Base-by-base conservation (phyloP, 2,113 vertebrate species). In the Colaptes auratus region DNA sequence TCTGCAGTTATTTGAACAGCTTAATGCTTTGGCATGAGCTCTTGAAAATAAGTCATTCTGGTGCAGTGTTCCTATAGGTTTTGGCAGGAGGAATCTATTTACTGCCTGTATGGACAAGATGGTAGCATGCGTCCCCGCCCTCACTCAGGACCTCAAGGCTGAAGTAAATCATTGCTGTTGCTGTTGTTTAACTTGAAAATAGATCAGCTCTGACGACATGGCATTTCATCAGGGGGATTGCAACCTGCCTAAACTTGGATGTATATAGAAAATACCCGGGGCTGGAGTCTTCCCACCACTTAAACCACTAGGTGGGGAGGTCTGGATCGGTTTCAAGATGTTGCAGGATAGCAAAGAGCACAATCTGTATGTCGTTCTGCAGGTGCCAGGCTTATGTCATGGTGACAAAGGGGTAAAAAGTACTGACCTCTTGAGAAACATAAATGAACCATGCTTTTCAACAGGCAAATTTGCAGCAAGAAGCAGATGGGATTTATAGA, bases 31-130 rank as follows among this genome's bases (percentile, higher is more conserved):
- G 81, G 48, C 88, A 88, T 11, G 19, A 78, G 58, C 56, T 55
- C 6, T 76, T 90, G 67, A 93, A 92, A 95, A 36, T 52, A 74
- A 95, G 19, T 55, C 81, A 88, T 83, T 86, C 35, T 55, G 12
- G 33, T 88, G 39, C 77, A 88, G 72, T 92, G 63, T 90, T 79
- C 42, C 55, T 65, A 52, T 10, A 71, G 59, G 25, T 70, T 80
- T 89, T 92, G 73, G 71, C 82, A 82, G 76, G 53, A 81, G 53
- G 6, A 56, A 39, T 44, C 15, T 27, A 72, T 81, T 74, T 70
- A 42, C 31, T 86, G 31, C 31, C 52, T 33, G 46, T 77, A 80
- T 74, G 63, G 74, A 88, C 1, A 6, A 58, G 27, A n/a, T 56
- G 89, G 55, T 23, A 82, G 16, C 12, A 35, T n/a, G 42, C 20